Evolutionary conservation across 2,113 vertebrate species (phyloP), one percentile per base, ranked within the genome.

Genomic region (Baryphthengus martii): DNA sequence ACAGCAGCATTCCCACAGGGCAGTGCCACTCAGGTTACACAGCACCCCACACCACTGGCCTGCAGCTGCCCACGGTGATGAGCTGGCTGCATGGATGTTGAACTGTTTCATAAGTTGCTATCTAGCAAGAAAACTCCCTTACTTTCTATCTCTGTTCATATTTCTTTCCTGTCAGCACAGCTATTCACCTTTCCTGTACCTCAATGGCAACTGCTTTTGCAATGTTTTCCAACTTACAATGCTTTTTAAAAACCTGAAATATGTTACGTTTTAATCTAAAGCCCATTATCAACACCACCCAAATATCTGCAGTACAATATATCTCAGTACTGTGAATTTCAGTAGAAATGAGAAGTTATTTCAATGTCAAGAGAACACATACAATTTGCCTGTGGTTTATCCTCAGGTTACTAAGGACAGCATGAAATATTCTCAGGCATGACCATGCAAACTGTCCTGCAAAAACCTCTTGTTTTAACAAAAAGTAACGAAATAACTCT

Each of bases 401-500:
- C 40, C 74, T 75, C 44, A 59, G 50, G 73, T 85, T 81, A 49
- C 28, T 33, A 71, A 28, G 17, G 26, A 65, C 17, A 65, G 50
- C 45, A 55, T 49, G 56, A 91, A 75, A 80, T 85, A 66, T 37
- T 83, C 55, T 66, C 63, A 85, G 56, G 62, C 35, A 37, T 55
- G 45, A 85, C 56, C 44, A 71, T 23, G 15, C 39, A 85, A 94
- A 53, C 31, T 80, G 50, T 49, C 31, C 40, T 75, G 88, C 66
- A 85, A 65, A 84, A 70, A 33, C 3, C 45, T 68, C 44, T 70
- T 53, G 16, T 85, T 85, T 94, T 71, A 75, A 58, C 11, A 33
- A 55, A 71, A 80, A 37, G 49, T 45, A 88, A 85, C 23, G 78
- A 79, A 85, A 79, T 85, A 85, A 85, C 26, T 94, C 68, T 70